phyloP scores from a whole-genome alignment of 2,113 vertebrate genomes.

The Ptilorrhoa leucosticta region DNA sequence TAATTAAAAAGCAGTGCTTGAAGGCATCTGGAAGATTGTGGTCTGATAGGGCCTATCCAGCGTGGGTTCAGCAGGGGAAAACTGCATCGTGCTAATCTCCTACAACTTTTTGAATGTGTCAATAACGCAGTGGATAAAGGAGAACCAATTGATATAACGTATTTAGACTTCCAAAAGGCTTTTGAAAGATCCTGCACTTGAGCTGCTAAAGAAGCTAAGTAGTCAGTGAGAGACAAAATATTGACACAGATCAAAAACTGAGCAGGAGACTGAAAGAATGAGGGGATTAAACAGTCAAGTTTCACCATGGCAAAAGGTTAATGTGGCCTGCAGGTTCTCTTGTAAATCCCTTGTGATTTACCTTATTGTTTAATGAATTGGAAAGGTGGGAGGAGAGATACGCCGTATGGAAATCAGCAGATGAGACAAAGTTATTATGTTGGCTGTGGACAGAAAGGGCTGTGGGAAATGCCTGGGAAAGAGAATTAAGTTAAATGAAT shows the following conservation, averaged over 20 bases:
- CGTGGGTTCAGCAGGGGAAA: not conserved
- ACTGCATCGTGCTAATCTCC: not conserved
- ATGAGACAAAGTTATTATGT: slow-evolving; percentile 4
- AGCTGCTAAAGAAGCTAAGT: slow-evolving; percentile 27
- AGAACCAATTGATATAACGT: not conserved
- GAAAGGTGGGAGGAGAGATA: slow-evolving; percentile 23
- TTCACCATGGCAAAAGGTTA: slow-evolving; percentile 37
- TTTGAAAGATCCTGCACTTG: slow-evolving; percentile 19
- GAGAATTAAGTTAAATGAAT: not conserved
- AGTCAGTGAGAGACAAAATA: slow-evolving; percentile 48
- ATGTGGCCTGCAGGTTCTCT: slow-evolving; percentile 5
- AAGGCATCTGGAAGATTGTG: slow-evolving; percentile 42
- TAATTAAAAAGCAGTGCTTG: slow-evolving; percentile 43
- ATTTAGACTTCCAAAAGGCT: slow-evolving; percentile 42
- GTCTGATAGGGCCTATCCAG: not conserved
- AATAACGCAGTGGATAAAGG: slow-evolving; percentile 24
- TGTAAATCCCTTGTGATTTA: slow-evolving; percentile 29
- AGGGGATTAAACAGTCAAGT: slow-evolving; percentile 33
- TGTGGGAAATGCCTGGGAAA: not conserved
- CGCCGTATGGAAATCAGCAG: not conserved
- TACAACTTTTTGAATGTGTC: slow-evolving; percentile 7
- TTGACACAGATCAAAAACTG: slow-evolving; percentile 50
- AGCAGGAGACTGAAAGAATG: slow-evolving; percentile 30
- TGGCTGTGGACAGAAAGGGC: not conserved
- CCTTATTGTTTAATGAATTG: slow-evolving; percentile 43